Base-by-base conservation (phyloP, 2,113 vertebrate species). In the Elgaria multicarinata region DNA sequence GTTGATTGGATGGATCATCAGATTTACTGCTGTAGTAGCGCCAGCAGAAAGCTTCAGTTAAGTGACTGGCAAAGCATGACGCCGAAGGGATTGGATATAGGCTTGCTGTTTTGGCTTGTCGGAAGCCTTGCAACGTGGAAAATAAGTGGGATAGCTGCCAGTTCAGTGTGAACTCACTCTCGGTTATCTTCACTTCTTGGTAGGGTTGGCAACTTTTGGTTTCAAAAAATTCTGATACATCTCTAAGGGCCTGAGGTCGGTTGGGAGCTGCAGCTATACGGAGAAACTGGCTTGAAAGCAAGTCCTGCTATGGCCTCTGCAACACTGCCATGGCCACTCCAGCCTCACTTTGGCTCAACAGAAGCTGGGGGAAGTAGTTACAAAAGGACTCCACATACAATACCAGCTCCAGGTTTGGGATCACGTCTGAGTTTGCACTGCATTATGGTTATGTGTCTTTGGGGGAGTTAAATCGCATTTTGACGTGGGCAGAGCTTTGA, bases 81-180 rank as follows among this genome's bases (percentile, higher is more conserved):
- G 66, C 71, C 16, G 3, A 39, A 13, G 4, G 2, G 28, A 0
- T 4, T 0, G 0, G 36, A 24, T 14, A 26, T 10, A 12, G 2
- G 33, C 0, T 58, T 2, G 22, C 62, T 39, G 58, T 74, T 89
- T 83, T 84, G 42, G 39, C 55, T 89, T 12, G 31, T 28, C 18
- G 62, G 46, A 86, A 79, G 36, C 83, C 72, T 28, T 66, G 39
- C 5, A 85, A 26, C 58, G 64, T 24, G 58, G 53, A 33, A 39
- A 31, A 64, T 9, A 62, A 46, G 5, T 1, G 4, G 62, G 72
- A 71, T 44, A 22, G 79, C 53, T 89, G 33, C 55, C 44, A 18
- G 6, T 75, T 50, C 42, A 46, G 6, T 66, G 69, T 75, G 39
- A 58, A 36, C 36, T 76, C 71, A 62, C 42, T 75, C 33, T 22